Percentiles rank a stretch among this genome's conserved stretches.
phyloP scores from a whole-genome alignment of 2,888 invertebrate genomes.

The Ennomos erosarius region DNA sequence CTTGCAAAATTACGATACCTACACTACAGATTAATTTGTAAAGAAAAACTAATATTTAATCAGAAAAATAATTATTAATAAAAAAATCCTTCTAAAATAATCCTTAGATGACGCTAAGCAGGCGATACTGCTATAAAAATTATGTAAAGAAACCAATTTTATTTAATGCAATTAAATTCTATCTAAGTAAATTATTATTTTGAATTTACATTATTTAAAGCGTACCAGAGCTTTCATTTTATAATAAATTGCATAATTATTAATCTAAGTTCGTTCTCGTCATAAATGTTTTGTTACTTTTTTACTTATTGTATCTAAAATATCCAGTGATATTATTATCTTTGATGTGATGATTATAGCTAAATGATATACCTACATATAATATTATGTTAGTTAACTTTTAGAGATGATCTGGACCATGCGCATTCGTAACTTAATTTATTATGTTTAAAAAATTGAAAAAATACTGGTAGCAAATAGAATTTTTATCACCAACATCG shows the following conservation, averaged over 20 bases:
- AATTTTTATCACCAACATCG: too few species aligned
- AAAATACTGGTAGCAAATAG: too few species aligned
- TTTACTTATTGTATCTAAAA: slow-evolving; percentile 46
- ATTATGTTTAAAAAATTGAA: slow-evolving; percentile 20
- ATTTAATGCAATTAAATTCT: too few species aligned
- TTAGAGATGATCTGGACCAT: slow-evolving; percentile 30
- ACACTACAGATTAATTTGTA: too few species aligned
- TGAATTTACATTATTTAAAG: not conserved
- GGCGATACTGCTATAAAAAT: too few species aligned
- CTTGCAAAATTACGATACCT: too few species aligned
- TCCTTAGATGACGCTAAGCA: too few species aligned
- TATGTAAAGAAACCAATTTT: too few species aligned
- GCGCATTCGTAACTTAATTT: not conserved
- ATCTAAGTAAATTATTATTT: too few species aligned
- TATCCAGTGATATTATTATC: slow-evolving; percentile 61
- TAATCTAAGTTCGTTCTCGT: not conserved
- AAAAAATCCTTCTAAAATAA: too few species aligned
- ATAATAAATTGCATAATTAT: slow-evolving; percentile 1
- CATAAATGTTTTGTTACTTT: slow-evolving; percentile 56
- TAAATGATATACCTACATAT: slow-evolving; percentile 33
- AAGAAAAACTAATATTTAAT: too few species aligned
- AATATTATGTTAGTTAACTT: slow-evolving; percentile 47
- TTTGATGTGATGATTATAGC: slow-evolving; percentile 52
- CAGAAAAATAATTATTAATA: too few species aligned
- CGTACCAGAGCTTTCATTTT: slow-evolving; percentile 1